Evolutionary conservation across 2,113 vertebrate genomes (phyloP).

Genomic region (Corythornis vintsioides): DNA sequence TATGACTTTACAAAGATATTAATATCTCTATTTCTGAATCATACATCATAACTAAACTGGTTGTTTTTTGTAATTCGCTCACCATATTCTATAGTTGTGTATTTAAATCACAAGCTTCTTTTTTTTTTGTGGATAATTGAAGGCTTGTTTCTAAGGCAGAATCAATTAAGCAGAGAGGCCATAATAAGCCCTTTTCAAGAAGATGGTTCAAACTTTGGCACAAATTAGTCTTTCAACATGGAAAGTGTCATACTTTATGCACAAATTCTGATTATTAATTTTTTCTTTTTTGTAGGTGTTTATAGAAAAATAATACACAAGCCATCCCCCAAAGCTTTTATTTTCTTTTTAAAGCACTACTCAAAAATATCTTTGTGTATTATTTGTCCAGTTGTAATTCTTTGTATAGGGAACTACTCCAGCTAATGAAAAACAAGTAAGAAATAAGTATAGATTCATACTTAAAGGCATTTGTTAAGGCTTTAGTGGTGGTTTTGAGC

Average conservation of each 20-base stretch:
- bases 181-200: not conserved
- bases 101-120: not conserved
- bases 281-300: not conserved
- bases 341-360: not conserved
- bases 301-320: not conserved
- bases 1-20: not conserved
- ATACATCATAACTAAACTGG: not conserved
- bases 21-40: not conserved
- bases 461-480: not conserved
- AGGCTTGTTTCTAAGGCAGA: not conserved
- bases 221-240: not conserved
- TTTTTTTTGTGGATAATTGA: constrained; percentile 7
- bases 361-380: not conserved
- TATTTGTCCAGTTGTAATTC: not conserved
- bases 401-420: not conserved
- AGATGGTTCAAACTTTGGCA: not conserved
- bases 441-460: not conserved
- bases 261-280: not conserved
- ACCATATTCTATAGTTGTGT: not conserved
- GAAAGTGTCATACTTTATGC: not conserved
- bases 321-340: not conserved
- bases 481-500: not conserved
- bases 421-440: not conserved
- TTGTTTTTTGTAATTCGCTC: not conserved
- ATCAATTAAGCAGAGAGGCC: not conserved